phyloP scores from a whole-genome alignment of 2,888 invertebrate species.

The Trichopoda pennipes region DNA sequence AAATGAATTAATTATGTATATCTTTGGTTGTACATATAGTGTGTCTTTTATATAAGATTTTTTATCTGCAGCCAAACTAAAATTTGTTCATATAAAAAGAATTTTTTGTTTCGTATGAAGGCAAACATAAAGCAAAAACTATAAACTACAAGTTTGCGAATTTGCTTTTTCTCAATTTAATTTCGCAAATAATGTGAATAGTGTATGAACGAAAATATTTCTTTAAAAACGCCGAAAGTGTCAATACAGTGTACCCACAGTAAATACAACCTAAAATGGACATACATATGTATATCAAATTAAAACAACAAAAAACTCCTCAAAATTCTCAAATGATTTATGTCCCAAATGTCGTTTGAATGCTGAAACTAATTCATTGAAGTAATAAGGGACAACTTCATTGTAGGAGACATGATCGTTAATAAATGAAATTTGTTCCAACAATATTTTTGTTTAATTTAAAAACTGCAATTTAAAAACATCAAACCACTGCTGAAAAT shows the following conservation, averaged over 20 bases:
- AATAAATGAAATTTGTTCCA: too few relatives aligned
- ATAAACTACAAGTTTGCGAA: slow-evolving; percentile 48
- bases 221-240: slow-evolving; percentile 42
- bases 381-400: too few relatives aligned
- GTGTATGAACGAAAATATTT: slow-evolving; percentile 2
- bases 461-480: too few relatives aligned
- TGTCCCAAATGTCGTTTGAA: too few relatives aligned
- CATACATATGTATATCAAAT: background rate
- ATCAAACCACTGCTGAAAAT: too few relatives aligned
- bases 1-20: background rate
- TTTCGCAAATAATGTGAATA: slow-evolving; percentile 53
- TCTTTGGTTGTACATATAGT: background rate
- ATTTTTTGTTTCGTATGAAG: slow-evolving; percentile 23
- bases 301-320: too few relatives aligned
- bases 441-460: too few relatives aligned
- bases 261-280: background rate
- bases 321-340: too few relatives aligned
- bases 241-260: slow-evolving; percentile 10
- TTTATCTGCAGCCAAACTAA: slow-evolving; percentile 27
- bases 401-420: too few relatives aligned
- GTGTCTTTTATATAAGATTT: slow-evolving; percentile 63
- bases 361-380: too few relatives aligned
- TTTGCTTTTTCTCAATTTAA: slow-evolving; percentile 39
- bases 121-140: slow-evolving; percentile 5
- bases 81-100: slow-evolving; percentile 30